These are phyloP conservation scores for Acanthiza pusilla DNA, from an alignment of 2,797 vertebrate genomes.

Conservation along the genomic window DNA sequence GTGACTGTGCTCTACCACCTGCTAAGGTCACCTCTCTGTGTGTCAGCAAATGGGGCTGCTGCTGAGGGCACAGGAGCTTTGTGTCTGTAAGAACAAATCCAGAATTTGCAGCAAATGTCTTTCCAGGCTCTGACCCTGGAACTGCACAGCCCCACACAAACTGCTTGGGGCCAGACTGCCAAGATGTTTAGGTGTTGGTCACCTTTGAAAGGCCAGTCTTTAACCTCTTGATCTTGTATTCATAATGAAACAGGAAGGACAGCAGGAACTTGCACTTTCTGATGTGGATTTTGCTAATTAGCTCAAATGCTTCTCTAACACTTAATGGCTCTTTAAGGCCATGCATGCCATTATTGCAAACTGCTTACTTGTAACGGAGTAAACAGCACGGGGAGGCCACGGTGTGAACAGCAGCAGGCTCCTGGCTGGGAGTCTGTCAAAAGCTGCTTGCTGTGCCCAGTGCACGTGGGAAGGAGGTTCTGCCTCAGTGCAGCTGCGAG, in stretches of 20 bases:
- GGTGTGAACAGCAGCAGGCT: not conserved
- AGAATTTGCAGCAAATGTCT: not conserved
- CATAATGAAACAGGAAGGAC: not conserved
- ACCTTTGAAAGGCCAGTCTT: not conserved
- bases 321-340: not conserved
- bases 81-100: not conserved
- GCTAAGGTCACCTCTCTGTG: not conserved
- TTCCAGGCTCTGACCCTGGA: not conserved
- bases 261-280: conserved; percentile 9
- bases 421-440: not conserved
- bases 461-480: not conserved
- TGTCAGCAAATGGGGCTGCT: not conserved
- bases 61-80: not conserved
- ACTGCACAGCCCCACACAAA: not conserved
- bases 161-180: not conserved
- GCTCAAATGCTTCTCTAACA: not conserved
- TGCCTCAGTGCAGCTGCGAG: not conserved
- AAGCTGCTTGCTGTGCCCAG: not conserved
- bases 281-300: conserved; percentile 33
- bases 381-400: not conserved
- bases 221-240: conserved; percentile 8
- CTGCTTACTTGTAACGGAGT: not conserved
- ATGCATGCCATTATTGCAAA: not conserved
- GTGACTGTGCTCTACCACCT: not conserved
- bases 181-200: not conserved